These are phyloP conservation scores for Monodelphis domestica DNA, from an alignment of 2,797 vertebrate genomes.

Conservation along the genomic window DNA sequence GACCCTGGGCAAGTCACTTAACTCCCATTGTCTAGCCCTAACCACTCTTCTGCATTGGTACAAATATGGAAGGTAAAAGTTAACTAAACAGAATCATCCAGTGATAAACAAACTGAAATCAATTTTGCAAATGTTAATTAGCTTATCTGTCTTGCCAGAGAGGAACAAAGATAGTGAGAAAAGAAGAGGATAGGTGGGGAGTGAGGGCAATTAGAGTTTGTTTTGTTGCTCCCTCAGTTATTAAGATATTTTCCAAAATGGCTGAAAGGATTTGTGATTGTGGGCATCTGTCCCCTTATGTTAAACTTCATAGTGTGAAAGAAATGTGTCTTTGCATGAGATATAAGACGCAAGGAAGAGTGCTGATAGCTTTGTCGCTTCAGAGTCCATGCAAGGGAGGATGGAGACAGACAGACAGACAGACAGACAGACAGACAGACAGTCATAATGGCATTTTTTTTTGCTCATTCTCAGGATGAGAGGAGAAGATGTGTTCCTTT, in stretches of 20 bases:
- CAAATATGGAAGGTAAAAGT: too few relatives aligned
- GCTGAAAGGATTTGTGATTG: background rate
- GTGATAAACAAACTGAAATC: too few relatives aligned
- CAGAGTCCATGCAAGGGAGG: background rate
- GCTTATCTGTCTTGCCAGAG: background rate
- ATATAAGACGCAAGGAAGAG: rapidly evolving
- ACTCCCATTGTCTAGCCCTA: too few relatives aligned
- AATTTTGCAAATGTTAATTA: too few relatives aligned
- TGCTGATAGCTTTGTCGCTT: background rate
- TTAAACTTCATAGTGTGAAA: background rate
- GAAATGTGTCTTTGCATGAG: too few relatives aligned
- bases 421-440: background rate
- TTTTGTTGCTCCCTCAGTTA: background rate
- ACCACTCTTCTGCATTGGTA: too few relatives aligned
- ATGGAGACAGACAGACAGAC: background rate
- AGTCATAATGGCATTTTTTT: background rate
- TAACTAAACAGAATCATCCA: too few relatives aligned
- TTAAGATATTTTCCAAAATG: background rate
- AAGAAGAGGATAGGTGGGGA: background rate
- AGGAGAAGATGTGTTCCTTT: background rate
- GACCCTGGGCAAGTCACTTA: too few relatives aligned
- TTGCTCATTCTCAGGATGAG: rapidly evolving
- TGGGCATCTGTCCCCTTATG: background rate
- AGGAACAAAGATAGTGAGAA: background rate
- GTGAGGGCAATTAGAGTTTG: too few relatives aligned